Percentiles rank a stretch among this genome's conserved stretches.
Evolutionary conservation across 2,888 invertebrate genomes (phyloP).

Genomic region (Nycteola revayana): DNA sequence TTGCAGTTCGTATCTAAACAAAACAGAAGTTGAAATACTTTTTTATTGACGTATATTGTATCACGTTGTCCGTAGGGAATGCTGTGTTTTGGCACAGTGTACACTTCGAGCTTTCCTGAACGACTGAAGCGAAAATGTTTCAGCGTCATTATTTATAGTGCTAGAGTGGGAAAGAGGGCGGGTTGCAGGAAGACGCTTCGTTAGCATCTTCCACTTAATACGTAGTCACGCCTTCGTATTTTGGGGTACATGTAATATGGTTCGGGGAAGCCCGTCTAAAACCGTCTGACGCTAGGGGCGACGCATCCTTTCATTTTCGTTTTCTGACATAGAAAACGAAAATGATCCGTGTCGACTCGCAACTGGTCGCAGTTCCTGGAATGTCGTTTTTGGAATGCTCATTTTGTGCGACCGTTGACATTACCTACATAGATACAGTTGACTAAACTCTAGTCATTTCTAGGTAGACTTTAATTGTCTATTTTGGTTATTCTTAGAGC

Average conservation of each 20-base stretch:
- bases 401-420: conserved; percentile 12
- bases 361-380: conserved; percentile 18
- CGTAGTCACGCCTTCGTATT: conserved; percentile 64
- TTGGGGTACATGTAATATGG: conserved; percentile 56
- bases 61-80: conserved; percentile 65
- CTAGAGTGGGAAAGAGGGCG: conserved; percentile 55
- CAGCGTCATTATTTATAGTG: conserved; percentile 72
- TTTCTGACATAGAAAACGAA: too few species aligned
- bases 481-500: conserved; percentile 8
- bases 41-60: conserved; percentile 44
- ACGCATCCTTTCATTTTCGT: conserved; percentile 40
- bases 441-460: too few species aligned
- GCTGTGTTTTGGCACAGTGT: conserved; percentile 65
- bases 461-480: conserved; percentile 12
- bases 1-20: conserved; percentile 25
- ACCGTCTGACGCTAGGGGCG: conserved; percentile 35
- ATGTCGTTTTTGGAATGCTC: conserved; percentile 10
- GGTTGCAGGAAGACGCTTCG: conserved; percentile 66
- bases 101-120: conserved; percentile 65
- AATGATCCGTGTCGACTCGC: conserved; percentile 7
- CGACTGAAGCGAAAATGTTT: conserved; percentile 68
- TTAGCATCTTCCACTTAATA: conserved; percentile 62
- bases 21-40: conserved; percentile 33
- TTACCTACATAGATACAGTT: conserved; percentile 14
- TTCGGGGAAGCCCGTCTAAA: conserved; percentile 76